Evolutionary conservation across 2,113 vertebrate genomes (phyloP).

Genomic region (Riparia riparia): DNA sequence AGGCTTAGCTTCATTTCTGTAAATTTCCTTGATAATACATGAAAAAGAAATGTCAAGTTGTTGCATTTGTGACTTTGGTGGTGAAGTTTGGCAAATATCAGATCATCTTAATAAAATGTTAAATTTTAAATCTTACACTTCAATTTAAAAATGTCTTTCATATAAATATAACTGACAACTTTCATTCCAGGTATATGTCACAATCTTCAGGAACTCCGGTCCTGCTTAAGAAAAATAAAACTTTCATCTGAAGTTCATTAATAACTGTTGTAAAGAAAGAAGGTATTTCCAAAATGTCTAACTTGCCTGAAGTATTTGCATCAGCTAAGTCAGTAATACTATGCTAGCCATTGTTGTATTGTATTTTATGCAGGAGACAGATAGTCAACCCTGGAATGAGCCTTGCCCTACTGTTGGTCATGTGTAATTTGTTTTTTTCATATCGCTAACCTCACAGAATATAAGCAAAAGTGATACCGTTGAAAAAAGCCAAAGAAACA

Average conservation of each 20-base stretch:
- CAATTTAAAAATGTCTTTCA: neutral
- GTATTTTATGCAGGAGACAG: neutral
- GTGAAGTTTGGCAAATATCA: neutral
- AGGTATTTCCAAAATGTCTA: neutral
- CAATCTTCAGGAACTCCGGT: neutral
- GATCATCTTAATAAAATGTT: neutral
- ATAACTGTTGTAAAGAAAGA: neutral
- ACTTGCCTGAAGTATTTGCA: neutral
- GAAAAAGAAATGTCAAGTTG: neutral
- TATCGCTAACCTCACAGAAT: neutral
- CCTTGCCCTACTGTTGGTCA: neutral
- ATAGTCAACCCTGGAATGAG: neutral
- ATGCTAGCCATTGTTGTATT: neutral
- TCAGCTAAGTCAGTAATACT: neutral
- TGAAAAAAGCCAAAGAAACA: neutral
- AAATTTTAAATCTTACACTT: neutral
- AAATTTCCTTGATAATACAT: neutral
- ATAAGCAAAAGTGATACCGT: neutral
- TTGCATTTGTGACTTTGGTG: neutral
- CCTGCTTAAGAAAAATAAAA: neutral
- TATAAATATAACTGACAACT: neutral
- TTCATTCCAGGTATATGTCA: neutral
- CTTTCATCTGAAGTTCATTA: neutral
- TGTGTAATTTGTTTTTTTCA: neutral
- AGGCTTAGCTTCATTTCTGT: neutral